phyloP scores from a whole-genome alignment of 2,888 invertebrate species.

The Melieria omissa region DNA sequence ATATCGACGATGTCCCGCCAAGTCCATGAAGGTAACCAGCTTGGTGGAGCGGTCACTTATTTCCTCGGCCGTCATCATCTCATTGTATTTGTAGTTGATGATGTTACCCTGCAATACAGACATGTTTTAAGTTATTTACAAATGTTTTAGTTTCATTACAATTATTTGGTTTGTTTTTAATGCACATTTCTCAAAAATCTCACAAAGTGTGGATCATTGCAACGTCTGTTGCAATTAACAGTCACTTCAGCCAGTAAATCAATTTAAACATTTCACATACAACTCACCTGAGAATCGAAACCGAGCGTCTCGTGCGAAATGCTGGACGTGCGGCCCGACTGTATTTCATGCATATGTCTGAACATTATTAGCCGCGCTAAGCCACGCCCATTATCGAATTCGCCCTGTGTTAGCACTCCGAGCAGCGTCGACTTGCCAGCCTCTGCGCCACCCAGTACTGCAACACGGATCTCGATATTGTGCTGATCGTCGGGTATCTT shows the following conservation, averaged over 20 bases:
- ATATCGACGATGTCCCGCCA: slow-evolving; percentile 96
- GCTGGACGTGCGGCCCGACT: slow-evolving; percentile 92
- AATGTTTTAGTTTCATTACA: background rate
- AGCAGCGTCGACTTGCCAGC: slow-evolving; percentile 97
- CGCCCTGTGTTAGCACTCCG: slow-evolving; percentile 96
- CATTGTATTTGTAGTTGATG: slow-evolving; percentile 88
- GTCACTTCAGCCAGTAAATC: too few species aligned
- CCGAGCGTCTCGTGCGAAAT: slow-evolving; percentile 97
- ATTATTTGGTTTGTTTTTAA: background rate
- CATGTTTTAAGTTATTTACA: background rate
- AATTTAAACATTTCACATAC: background rate
- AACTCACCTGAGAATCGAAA: slow-evolving; percentile 76
- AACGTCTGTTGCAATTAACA: too few species aligned
- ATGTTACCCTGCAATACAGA: slow-evolving; percentile 85
- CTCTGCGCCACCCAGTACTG: slow-evolving; percentile 94
- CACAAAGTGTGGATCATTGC: background rate
- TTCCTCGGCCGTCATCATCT: slow-evolving; percentile 90
- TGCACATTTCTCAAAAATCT: background rate
- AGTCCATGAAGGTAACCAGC: slow-evolving; percentile 92
- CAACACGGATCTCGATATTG: slow-evolving; percentile 89
- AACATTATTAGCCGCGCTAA: slow-evolving; percentile 96
- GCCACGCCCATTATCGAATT: slow-evolving; percentile 94
- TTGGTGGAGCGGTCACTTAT: slow-evolving; percentile 94
- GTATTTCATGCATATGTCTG: slow-evolving; percentile 93
- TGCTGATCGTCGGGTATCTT: slow-evolving; percentile 90